phyloP scores from a whole-genome alignment of 2,888 invertebrate species.

The Monochamus alternatus region DNA sequence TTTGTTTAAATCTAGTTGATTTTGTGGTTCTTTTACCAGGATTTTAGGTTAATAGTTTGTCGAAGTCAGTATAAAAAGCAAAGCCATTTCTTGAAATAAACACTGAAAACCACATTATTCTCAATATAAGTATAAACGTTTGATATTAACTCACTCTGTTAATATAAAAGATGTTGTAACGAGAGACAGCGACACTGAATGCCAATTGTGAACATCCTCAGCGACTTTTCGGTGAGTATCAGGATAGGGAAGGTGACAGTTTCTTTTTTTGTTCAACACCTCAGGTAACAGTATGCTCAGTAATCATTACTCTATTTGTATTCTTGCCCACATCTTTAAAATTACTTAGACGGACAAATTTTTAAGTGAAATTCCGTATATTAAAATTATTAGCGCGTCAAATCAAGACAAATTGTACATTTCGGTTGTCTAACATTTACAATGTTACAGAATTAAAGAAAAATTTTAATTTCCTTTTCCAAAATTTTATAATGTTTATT shows the following conservation, averaged over 20 bases:
- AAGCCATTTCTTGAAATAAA: constrained; percentile 6
- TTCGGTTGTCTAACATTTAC: no score
- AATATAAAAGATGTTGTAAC: constrained; percentile 71
- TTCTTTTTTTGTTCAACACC: constrained; percentile 35
- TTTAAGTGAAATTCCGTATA: no score
- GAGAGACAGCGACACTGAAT: constrained; percentile 58
- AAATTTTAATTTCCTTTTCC: no score
- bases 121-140: constrained; percentile 54
- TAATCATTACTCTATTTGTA: not conserved
- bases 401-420: no score
- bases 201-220: constrained; percentile 52
- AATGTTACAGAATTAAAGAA: no score
- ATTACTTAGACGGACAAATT: no score
- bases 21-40: not conserved
- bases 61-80: not conserved
- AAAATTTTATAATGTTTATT: no score
- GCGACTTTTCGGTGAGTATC: constrained; percentile 62
- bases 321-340: not conserved
- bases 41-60: constrained; percentile 13
- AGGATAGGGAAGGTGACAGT: constrained; percentile 57
- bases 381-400: no score
- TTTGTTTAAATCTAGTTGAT: not conserved
- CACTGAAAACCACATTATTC: constrained; percentile 29
- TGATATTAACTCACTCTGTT: constrained; percentile 73
- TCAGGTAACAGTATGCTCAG: constrained; percentile 32